phyloP scores from a whole-genome alignment of 2,113 vertebrate genomes.

The Abramis brama region DNA sequence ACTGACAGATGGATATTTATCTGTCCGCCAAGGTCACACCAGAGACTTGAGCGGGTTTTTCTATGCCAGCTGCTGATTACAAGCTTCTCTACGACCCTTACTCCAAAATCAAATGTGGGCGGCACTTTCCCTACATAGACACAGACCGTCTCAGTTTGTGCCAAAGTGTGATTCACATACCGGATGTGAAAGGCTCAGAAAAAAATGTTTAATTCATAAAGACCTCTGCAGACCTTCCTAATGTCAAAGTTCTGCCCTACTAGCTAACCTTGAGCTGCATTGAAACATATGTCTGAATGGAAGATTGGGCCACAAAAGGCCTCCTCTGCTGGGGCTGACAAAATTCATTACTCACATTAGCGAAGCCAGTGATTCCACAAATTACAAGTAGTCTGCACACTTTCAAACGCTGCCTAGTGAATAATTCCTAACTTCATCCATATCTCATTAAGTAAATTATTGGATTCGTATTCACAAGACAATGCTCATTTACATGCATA shows the following conservation, averaged over 20 bases:
- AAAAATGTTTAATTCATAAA: slow-evolving; percentile 47
- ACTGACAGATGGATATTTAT: slow-evolving; percentile 32
- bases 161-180: slow-evolving; percentile 22
- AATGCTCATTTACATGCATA: slow-evolving; percentile 58
- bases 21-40: slow-evolving; percentile 28
- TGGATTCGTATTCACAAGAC: slow-evolving; percentile 64
- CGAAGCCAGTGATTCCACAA: slow-evolving; percentile 51
- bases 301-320: slow-evolving; percentile 45
- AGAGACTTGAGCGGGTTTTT: slow-evolving; percentile 20
- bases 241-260: slow-evolving; percentile 39
- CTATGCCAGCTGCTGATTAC: slow-evolving; percentile 19
- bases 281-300: slow-evolving; percentile 31
- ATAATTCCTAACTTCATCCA: slow-evolving; percentile 48
- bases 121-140: not conserved
- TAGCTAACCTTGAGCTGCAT: slow-evolving; percentile 40
- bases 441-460: slow-evolving; percentile 65
- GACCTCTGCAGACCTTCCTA: slow-evolving; percentile 1
- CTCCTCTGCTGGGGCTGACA: slow-evolving; percentile 28
- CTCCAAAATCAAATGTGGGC: not conserved
- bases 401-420: slow-evolving; percentile 39
- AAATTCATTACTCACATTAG: slow-evolving; percentile 52
- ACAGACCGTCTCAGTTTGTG: not conserved
- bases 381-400: slow-evolving; percentile 38
- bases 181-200: not conserved
- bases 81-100: not conserved